Percentiles rank a stretch among this genome's conserved stretches.
phyloP scores from a whole-genome alignment of 2,888 invertebrate genomes.

The Acanthacorydalis orientalis region DNA sequence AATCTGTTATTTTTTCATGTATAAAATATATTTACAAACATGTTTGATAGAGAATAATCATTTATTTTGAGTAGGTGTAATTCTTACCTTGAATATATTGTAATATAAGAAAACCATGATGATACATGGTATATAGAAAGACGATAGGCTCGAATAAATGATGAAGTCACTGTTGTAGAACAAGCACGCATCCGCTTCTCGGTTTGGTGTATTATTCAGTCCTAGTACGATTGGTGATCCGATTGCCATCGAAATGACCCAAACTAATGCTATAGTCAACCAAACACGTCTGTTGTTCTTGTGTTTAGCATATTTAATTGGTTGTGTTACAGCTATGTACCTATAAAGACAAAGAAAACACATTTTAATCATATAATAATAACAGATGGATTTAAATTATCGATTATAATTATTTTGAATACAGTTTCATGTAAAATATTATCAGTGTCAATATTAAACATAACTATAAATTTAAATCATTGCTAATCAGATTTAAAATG shows the following conservation, averaged over 20 bases:
- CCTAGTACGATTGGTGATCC: constrained; percentile 94
- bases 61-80: background rate
- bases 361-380: too few relatives aligned
- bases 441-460: too few relatives aligned
- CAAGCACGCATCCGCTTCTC: constrained; percentile 71
- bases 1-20: too few relatives aligned
- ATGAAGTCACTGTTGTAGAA: constrained; percentile 98
- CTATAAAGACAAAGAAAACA: constrained; percentile 35
- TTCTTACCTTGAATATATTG: constrained; percentile 84
- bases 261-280: constrained; percentile 87
- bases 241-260: constrained; percentile 90
- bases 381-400: too few relatives aligned
- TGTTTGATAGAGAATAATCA: too few relatives aligned
- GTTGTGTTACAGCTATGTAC: constrained; percentile 97
- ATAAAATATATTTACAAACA: too few relatives aligned
- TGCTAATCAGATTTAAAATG: too few relatives aligned
- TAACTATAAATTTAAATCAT: too few relatives aligned
- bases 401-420: too few relatives aligned
- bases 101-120: constrained; percentile 97
- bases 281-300: constrained; percentile 90
- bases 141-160: constrained; percentile 92
- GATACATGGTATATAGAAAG: constrained; percentile 97
- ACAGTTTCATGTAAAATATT: too few relatives aligned
- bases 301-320: constrained; percentile 97
- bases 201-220: constrained; percentile 80